Base-by-base conservation (phyloP, 2,888 invertebrate genomes). In the Athalia rosae region DNA sequence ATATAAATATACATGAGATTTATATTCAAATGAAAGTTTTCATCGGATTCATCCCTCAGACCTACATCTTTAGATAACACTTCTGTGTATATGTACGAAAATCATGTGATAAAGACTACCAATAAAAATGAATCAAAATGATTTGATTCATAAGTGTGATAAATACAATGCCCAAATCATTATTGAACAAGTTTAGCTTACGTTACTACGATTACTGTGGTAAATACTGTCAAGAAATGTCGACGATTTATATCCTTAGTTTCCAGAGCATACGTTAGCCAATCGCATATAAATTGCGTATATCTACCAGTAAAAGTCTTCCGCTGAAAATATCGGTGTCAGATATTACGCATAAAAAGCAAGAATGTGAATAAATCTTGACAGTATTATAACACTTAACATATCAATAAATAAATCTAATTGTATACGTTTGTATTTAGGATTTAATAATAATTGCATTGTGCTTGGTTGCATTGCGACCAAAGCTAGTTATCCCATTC, bases 401-500 rank as follows among this genome's bases (percentile, higher is more conserved):
- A 41, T 74, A 74, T 61, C 13, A 61, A 48, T 59, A 74, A 61
- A 62, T 74, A 50, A 74, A 11, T 62, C 74, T 74, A 74, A 74
- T 74, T 62, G 74, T 74, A 74, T 74, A 74, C 74, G 61, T 48
- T 74, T 50, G 74, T 74, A 74, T 74, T 58, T 45, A 71, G 45
- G 28, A 62, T 61, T 74, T 74, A 74, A 62, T 80, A 78, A 79
- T 80, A 82, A 83, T 83, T 83, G 83, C 83, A 83, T 83, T 83
- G 83, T 77, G 79, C 79, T 81, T 82, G 81, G 80, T 80, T 83
- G 83, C 82, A 83, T 83, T 80, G 82, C 82, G 80, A 83, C 80
- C 82, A 81, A 83, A 80, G 78, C 77, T 79, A 74, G 74, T 74
- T 62, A 58, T 74, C 61, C 48, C 74, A 61, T 74, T 50, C 61